Percentiles rank a stretch among this genome's conserved stretches.
phyloP scores from a whole-genome alignment of 2,113 vertebrate genomes.

The Xiphophorus couchianus region DNA sequence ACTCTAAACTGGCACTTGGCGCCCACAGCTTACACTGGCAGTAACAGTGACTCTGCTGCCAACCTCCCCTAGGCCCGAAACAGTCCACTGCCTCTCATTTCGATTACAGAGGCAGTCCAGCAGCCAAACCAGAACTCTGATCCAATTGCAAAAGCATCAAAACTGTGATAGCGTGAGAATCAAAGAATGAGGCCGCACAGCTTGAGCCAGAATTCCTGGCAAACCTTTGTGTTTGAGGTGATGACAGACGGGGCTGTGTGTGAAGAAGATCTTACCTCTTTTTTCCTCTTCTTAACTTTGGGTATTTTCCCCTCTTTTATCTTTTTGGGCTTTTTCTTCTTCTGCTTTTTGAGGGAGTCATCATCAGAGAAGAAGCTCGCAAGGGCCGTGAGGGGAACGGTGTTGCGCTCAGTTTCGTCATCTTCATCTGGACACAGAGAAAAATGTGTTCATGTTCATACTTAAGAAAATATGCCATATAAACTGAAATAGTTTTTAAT shows the following conservation, averaged over 20 bases:
- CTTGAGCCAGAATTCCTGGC: constrained; percentile 36
- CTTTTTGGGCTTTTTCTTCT: constrained; percentile 89
- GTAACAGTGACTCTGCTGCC: constrained; percentile 39
- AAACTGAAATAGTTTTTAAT: neutral
- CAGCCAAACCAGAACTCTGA: constrained; percentile 60
- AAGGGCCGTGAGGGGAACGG: constrained; percentile 79
- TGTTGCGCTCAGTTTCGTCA: constrained; percentile 73
- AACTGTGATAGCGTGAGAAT: constrained; percentile 43
- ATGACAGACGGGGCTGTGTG: constrained; percentile 12
- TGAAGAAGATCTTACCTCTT: constrained; percentile 79
- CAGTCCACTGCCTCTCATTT: constrained; percentile 57
- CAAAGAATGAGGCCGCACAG: constrained; percentile 19
- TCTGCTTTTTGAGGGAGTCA: constrained; percentile 80
- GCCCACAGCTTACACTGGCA: constrained; percentile 57
- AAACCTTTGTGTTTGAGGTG: constrained; percentile 41
- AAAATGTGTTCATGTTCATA: constrained; percentile 12
- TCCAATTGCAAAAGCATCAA: constrained; percentile 59
- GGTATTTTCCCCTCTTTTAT: constrained; percentile 85
- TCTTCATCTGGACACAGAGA: constrained; percentile 84
- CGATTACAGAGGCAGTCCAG: constrained; percentile 51
- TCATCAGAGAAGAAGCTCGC: constrained; percentile 85
- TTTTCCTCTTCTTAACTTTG: constrained; percentile 89
- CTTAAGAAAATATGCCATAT: neutral
- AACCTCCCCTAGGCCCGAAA: constrained; percentile 51
- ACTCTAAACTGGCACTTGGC: constrained; percentile 52